Evolutionary conservation across 2,797 vertebrate species (phyloP).

Genomic region (Emydoidea blandingii): DNA sequence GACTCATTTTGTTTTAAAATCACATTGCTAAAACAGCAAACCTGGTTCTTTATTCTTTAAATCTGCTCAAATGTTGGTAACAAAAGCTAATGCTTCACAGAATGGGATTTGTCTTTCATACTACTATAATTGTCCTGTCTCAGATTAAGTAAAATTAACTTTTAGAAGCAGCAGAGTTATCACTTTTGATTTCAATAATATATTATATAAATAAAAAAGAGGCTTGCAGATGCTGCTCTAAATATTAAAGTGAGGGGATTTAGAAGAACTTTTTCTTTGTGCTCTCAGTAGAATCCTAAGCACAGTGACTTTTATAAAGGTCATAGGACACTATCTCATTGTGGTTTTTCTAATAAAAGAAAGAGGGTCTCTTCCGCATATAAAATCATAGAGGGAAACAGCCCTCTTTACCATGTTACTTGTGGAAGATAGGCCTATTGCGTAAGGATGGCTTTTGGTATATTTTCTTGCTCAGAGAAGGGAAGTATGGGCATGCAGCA

Average conservation of each 20-base stretch:
- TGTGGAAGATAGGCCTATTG: neutral
- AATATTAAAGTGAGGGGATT: neutral
- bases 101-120: neutral
- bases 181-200: neutral
- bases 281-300: neutral
- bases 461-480: conserved; percentile 85
- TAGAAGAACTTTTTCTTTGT: neutral
- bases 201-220: neutral
- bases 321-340: neutral
- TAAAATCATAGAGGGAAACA: neutral
- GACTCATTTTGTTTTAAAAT: neutral
- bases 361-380: neutral
- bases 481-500: conserved; percentile 95
- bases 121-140: neutral
- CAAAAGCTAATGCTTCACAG: neutral
- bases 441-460: conserved; percentile 29
- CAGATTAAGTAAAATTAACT: neutral
- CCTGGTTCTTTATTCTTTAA: neutral
- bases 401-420: conserved; percentile 9
- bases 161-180: neutral
- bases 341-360: neutral
- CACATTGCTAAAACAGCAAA: neutral
- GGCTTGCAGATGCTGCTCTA: neutral
- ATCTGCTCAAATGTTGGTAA: neutral
- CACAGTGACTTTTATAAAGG: neutral